Base-by-base conservation (phyloP, 2,113 vertebrate species). In the Narcine bancroftii region DNA sequence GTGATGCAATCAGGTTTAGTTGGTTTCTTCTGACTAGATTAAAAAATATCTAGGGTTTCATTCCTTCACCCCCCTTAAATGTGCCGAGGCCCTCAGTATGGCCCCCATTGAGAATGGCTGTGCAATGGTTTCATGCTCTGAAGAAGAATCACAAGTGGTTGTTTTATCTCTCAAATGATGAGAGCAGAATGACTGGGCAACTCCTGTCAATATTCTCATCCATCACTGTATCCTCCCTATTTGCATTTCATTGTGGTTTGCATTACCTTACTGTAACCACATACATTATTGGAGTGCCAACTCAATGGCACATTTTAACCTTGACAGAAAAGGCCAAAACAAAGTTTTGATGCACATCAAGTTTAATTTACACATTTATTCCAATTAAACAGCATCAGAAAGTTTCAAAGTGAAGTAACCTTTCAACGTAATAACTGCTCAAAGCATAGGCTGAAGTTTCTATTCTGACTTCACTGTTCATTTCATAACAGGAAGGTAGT, bases 401-500 rank as follows among this genome's bases (percentile, higher is more conserved):
- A 45, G 11, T 2, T 81, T 50, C n/a, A 36, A 81, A 50, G 29
- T 81, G 77, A 50, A 79, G 76, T 77, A 77, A 45, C 39, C 17
- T 77, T 77, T 77, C 75, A 77, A 39, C 42, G 19, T 77, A 45
- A 45, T 77, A 77, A 26, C 7, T 77, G 36, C 9, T 17, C 53
- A 91, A 42, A 69, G 36, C 87, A 69, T 39, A 89, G 39, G 63
- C 60, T 91, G 1, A 15, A 69, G 65, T 69, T 69, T 45, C 26
- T 42, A 15, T 2, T 26, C 63, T 91, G 39, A 91, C 65, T 91
- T 91, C 36, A 13, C n/a, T 71, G 19, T 69, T 91, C 4, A 36
- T 71, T 91, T 91, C 65, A 29, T 33, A 69, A 71, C 89, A 91
- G 65, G 89, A 91, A 91, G 26, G 15, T 42, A 47, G 89, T 91